Evolutionary conservation across 2,888 invertebrate species (phyloP).

Genomic region (Epinotia brunnichana): DNA sequence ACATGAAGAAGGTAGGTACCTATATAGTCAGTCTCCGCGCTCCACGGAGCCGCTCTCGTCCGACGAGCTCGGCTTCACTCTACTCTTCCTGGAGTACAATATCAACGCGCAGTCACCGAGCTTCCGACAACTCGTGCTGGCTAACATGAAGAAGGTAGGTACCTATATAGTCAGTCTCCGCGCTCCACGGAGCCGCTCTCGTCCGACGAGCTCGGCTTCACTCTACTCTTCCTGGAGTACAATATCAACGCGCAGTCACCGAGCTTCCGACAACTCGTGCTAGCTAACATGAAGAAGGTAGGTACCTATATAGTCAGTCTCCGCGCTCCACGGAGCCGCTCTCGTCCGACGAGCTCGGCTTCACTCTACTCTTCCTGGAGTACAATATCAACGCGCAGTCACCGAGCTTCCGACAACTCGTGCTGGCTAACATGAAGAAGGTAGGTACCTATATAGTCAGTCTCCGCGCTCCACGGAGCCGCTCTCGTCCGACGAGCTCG

Average conservation of each 20-base stretch:
- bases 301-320: too few relatives aligned
- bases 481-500: constrained; percentile 85
- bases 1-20: constrained; percentile 90
- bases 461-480: constrained; percentile 89
- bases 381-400: constrained; percentile 88
- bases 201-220: constrained; percentile 84
- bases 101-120: constrained; percentile 87
- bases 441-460: too few relatives aligned
- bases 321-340: constrained; percentile 89
- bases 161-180: too few relatives aligned
- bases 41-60: constrained; percentile 86
- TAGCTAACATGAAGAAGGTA: constrained; percentile 89
- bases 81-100: constrained; percentile 87
- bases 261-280: constrained; percentile 86
- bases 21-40: too few relatives aligned
- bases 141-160: constrained; percentile 89
- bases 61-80: constrained; percentile 86
- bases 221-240: constrained; percentile 85
- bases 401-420: constrained; percentile 87
- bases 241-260: constrained; percentile 88
- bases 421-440: constrained; percentile 88
- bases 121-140: constrained; percentile 87
- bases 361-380: constrained; percentile 85
- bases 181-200: constrained; percentile 87
- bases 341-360: constrained; percentile 84